Evolutionary conservation across 2,797 vertebrate genomes (phyloP).

Genomic region (Sebastes dallii): DNA sequence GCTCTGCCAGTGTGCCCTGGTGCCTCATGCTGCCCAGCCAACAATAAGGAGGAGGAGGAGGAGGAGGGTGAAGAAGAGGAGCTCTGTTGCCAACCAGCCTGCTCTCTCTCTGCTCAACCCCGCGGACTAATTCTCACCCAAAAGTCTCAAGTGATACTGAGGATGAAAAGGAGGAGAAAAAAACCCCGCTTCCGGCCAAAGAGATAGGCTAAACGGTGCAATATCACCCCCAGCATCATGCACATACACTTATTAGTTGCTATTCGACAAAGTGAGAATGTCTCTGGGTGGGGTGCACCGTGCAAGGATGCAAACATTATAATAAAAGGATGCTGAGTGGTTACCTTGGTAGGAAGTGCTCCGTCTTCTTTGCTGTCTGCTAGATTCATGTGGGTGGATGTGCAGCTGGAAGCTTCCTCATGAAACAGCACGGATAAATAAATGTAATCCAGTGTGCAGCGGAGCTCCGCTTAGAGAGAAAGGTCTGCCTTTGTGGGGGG

Average conservation of each 20-base stretch:
- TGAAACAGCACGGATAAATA: constrained; percentile 48
- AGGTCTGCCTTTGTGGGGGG: constrained; percentile 63
- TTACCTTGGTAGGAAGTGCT: constrained; percentile 76
- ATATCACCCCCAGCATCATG: background rate
- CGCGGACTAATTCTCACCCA: background rate
- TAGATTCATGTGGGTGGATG: constrained; percentile 76
- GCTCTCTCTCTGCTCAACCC: constrained; percentile 26
- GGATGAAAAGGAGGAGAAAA: background rate
- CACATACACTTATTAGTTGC: constrained; percentile 2
- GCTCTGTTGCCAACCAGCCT: constrained; percentile 57
- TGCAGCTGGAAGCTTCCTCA: constrained; percentile 72
- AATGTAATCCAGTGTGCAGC: constrained; percentile 74
- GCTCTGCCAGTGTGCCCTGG: constrained; percentile 69
- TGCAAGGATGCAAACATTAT: background rate
- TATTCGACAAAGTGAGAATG: constrained; percentile 11
- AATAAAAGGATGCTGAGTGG: background rate
- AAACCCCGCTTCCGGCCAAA: background rate
- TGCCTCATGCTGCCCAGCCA: constrained; percentile 67
- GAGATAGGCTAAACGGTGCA: background rate
- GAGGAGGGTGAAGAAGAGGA: constrained; percentile 15
- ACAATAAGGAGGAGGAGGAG: constrained; percentile 54
- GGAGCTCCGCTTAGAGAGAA: constrained; percentile 55
- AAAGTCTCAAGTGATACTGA: constrained; percentile 38
- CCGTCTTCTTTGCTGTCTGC: constrained; percentile 65
- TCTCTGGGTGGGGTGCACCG: constrained; percentile 60